Percentiles rank a stretch among this genome's conserved stretches.
Evolutionary conservation across 2,797 vertebrate species (phyloP).

Genomic region (Eospalax fontanierii): DNA sequence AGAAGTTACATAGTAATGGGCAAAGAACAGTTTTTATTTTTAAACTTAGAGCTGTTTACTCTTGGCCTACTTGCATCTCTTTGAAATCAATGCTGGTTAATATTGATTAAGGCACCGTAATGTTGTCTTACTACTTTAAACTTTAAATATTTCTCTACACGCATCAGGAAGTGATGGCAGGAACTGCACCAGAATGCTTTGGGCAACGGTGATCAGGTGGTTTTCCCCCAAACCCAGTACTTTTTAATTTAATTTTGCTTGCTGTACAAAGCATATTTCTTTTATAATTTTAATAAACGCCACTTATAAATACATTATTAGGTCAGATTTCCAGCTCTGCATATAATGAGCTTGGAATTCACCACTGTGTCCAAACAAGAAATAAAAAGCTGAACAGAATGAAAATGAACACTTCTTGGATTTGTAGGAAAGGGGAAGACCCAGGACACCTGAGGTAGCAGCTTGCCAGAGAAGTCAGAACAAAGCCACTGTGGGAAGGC

Average conservation of each 20-base stretch:
- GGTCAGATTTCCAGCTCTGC: conserved; percentile 2
- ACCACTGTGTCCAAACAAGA: background rate
- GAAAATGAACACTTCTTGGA: background rate
- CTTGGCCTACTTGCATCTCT: conserved; percentile 6
- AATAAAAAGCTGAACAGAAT: background rate
- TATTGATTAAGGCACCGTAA: background rate
- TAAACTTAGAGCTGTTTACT: conserved; percentile 38
- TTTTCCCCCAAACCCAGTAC: background rate
- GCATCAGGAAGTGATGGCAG: background rate
- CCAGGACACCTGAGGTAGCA: too few relatives aligned
- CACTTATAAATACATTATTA: conserved; percentile 51
- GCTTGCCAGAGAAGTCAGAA: background rate
- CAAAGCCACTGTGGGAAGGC: background rate
- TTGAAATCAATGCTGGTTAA: conserved; percentile 47
- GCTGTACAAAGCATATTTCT: conserved; percentile 14
- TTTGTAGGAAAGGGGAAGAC: background rate
- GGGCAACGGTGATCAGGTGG: background rate
- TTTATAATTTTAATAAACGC: conserved; percentile 59
- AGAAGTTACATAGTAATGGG: background rate
- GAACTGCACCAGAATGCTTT: background rate
- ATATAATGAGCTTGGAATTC: conserved; percentile 1
- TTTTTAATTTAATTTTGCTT: conserved; percentile 48
- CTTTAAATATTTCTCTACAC: conserved; percentile 53
- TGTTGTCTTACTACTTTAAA: background rate
- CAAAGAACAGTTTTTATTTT: background rate